phyloP scores from a whole-genome alignment of 64 coral and sea anemone genomes.

The Acropora tenuis region DNA sequence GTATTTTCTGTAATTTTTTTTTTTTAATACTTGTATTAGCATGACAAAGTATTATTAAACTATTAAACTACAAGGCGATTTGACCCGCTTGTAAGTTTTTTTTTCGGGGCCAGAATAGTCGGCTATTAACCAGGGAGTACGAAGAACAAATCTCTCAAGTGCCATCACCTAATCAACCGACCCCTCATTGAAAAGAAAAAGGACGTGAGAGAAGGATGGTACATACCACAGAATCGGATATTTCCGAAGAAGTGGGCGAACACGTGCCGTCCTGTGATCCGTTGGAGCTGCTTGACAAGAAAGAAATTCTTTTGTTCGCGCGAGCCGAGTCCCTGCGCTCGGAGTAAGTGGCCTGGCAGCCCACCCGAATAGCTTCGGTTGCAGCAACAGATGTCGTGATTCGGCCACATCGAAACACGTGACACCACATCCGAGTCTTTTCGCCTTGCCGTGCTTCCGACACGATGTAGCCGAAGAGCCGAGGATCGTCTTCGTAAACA shows the following conservation, averaged over 20 bases:
- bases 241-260: neutral
- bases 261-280: neutral
- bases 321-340: constrained; percentile 68
- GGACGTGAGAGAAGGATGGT: neutral
- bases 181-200: too few relatives aligned
- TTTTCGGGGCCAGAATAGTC: too few relatives aligned
- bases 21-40: too few relatives aligned
- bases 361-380: constrained; percentile 76
- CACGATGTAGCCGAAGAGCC: constrained; percentile 92
- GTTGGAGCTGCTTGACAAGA: constrained; percentile 39
- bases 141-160: too few relatives aligned
- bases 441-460: constrained; percentile 89
- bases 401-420: constrained; percentile 95
- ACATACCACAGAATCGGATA: constrained; percentile 4
- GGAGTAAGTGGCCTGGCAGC: constrained; percentile 84
- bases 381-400: constrained; percentile 76
- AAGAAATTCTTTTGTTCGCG: constrained; percentile 45
- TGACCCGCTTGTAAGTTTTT: too few relatives aligned
- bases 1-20: too few relatives aligned
- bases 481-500: constrained; percentile 84
- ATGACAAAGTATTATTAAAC: too few relatives aligned
- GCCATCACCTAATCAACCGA: too few relatives aligned
- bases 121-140: too few relatives aligned
- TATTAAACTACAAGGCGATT: too few relatives aligned
- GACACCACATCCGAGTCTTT: constrained; percentile 90